Base-by-base conservation (phyloP, 2,888 invertebrate genomes). In the Nudaria mundana region DNA sequence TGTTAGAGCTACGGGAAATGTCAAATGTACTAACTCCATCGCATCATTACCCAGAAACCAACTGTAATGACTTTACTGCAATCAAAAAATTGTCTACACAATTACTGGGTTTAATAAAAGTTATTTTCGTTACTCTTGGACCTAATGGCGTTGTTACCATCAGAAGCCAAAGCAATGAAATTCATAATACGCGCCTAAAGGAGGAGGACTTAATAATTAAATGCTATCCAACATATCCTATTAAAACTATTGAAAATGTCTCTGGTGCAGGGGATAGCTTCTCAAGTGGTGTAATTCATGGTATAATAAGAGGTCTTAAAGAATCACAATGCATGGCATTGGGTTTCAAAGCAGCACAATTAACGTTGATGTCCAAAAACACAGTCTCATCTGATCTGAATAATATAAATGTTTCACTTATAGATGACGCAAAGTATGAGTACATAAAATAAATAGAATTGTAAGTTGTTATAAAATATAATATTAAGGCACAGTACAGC, bases 191-290 rank as follows among this genome's bases (percentile, higher is more conserved):
- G n/a, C n/a, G n/a, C n/a, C n/a, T n/a, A n/a, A 18, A 32, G 8
- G 14, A 36, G 13, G 5, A 13, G 16, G 28, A 28, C 14, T 13
- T 11, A 13, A 35, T 52, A 28, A 61, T 64, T 18, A 64, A 56
- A 38, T 54, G 66, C 31, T 92, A 92, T 67, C 76, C 81, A 34
- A 77, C 76, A 3, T 47, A 76, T 51, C 56, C 66, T 42, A 44
- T 90, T 24, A 40, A 71, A 40, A 60, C 83, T 34, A 74, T 95
- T 8, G 88, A 91, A 34, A 95, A 92, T 81, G 95, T 95, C 0
- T 95, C 94, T n/a, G 96, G 95, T 3, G 95, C 95, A 12, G 95
- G 95, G 1, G 96, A 96, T 66, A 94, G 94, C 70, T 92, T 93
- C 61, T 90, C 91, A 2, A 91, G 93, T 65, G 95, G 94, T 1